phyloP scores from a whole-genome alignment of 1,140 invertebrate genomes.

The Lepidotrigona ventralis region DNA sequence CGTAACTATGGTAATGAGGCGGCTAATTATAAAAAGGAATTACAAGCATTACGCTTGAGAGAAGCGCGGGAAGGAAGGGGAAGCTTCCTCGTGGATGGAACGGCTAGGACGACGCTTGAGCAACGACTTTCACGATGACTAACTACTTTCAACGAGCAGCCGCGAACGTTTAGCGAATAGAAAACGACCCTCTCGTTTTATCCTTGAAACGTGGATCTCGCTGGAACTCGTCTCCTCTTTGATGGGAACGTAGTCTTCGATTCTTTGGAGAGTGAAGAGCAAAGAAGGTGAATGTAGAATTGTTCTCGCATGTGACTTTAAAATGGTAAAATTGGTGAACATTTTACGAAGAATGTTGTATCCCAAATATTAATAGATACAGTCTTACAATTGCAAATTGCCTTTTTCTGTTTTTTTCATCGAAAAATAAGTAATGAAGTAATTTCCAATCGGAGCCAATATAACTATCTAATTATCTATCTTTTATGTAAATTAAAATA shows the following conservation, averaged over 20 bases:
- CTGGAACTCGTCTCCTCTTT: neutral
- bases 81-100: conserved; percentile 45
- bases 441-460: no score
- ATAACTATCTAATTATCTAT: no score
- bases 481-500: no score
- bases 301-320: no score
- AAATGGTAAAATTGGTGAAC: no score
- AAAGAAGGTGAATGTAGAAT: no score
- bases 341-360: no score
- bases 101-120: conserved; percentile 45
- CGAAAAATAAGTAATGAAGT: no score
- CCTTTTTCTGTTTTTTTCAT: no score
- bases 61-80: conserved; percentile 8
- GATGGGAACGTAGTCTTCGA: no score
- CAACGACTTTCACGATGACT: conserved; percentile 62
- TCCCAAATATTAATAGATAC: no score
- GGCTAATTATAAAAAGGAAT: conserved; percentile 67
- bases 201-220: neutral
- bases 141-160: conserved; percentile 70
- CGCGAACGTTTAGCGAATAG: conserved; percentile 67
- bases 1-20: conserved; percentile 68
- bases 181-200: conserved; percentile 39
- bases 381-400: no score
- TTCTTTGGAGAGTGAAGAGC: neutral
- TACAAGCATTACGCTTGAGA: conserved; percentile 54